These are phyloP conservation scores for Platycheirus albimanus DNA, from an alignment of 2,888 invertebrate genomes.

Conservation along the genomic window DNA sequence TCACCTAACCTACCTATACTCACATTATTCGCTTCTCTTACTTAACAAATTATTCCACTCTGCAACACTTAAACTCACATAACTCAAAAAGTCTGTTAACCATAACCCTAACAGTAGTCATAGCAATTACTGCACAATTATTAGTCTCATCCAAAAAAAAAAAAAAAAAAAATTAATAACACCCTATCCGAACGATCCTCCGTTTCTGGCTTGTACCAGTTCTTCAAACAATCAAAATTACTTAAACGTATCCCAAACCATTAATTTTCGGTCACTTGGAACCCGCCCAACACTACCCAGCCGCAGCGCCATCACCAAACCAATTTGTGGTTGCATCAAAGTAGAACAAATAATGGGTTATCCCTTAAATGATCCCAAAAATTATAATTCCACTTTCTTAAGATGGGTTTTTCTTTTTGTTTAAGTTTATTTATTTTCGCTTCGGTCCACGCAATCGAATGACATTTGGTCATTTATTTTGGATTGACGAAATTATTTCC, in stretches of 20 bases:
- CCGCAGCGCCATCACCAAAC: background rate
- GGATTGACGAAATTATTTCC: slow-evolving; percentile 44
- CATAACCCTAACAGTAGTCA: slow-evolving; percentile 56
- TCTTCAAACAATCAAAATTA: slow-evolving; percentile 60
- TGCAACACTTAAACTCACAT: slow-evolving; percentile 29
- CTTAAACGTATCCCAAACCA: slow-evolving; percentile 62
- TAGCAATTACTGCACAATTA: slow-evolving; percentile 53
- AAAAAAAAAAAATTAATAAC: slow-evolving; percentile 61
- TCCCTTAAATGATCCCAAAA: slow-evolving; percentile 38
- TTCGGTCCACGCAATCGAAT: slow-evolving; percentile 28
- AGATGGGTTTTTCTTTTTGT: slow-evolving; percentile 11
- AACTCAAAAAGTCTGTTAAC: slow-evolving; percentile 33
- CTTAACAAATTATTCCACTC: slow-evolving; percentile 1
- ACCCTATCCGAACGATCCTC: slow-evolving; percentile 33
- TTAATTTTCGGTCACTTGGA: slow-evolving; percentile 62
- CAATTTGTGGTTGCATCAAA: slow-evolving; percentile 73
- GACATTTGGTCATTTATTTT: slow-evolving; percentile 51
- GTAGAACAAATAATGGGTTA: slow-evolving; percentile 74
- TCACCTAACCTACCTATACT: no score
- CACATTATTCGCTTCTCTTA: background rate
- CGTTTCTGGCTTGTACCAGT: slow-evolving; percentile 7
- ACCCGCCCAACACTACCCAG: slow-evolving; percentile 35
- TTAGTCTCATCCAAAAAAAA: slow-evolving; percentile 38
- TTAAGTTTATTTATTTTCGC: background rate
- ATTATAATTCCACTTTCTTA: background rate